phyloP scores from a whole-genome alignment of 2,113 vertebrate genomes.

The Melanocharis versteri region DNA sequence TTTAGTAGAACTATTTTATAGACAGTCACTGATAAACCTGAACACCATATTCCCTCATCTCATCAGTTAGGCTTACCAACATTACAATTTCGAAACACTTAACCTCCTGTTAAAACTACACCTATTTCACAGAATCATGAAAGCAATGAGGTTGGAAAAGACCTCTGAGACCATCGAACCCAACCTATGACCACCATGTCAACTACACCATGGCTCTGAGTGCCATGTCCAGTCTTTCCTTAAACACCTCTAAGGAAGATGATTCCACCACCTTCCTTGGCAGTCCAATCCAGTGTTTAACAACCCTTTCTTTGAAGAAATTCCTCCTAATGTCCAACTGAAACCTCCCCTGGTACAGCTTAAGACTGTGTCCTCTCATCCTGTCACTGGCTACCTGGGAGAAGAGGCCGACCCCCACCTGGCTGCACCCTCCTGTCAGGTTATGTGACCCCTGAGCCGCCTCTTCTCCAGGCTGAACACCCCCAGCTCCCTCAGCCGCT shows the following conservation, averaged over 20 bases:
- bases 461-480: neutral
- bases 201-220: neutral
- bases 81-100: neutral
- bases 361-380: neutral
- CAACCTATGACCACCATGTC: neutral
- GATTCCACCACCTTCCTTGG: neutral
- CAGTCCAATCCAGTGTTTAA: neutral
- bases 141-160: neutral
- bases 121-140: neutral
- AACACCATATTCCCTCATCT: neutral
- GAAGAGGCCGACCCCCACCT: fast-evolving
- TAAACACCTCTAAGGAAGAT: neutral
- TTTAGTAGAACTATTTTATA: neutral
- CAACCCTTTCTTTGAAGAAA: neutral
- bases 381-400: neutral
- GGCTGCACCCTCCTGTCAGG: neutral
- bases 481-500: neutral
- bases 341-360: neutral
- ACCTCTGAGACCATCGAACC: neutral
- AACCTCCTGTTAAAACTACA: neutral
- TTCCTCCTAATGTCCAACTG: neutral
- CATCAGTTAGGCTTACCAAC: neutral
- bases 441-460: neutral
- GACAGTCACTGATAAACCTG: neutral
- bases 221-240: neutral